Conservation (phyloP, 2,888 invertebrate species). For the Drosophila picticornis region DNA sequence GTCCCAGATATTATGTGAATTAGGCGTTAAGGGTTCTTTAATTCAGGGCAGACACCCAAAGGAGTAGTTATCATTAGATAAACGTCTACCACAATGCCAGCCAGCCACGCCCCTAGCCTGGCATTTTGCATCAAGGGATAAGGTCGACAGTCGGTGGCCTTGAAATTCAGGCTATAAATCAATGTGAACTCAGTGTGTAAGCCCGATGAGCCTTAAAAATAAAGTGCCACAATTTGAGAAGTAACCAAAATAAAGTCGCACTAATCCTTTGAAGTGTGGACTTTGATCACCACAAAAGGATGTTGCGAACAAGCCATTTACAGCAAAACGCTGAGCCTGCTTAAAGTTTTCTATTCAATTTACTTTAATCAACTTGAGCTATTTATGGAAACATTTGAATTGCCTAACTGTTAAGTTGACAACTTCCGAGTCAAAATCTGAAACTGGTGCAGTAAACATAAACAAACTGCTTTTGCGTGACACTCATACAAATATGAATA, state of each 20-base stretch:
- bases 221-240: constrained; percentile 11
- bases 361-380: constrained; percentile 43
- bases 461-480: constrained; percentile 70
- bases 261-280: constrained; percentile 27
- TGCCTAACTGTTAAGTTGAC: constrained; percentile 12
- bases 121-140: neutral
- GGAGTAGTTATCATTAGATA: constrained; percentile 77
- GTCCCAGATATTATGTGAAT: constrained; percentile 38
- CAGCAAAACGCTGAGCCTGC: constrained; percentile 6
- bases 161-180: constrained; percentile 63
- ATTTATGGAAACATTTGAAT: constrained; percentile 29
- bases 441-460: constrained; percentile 53
- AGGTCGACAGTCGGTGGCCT: constrained; percentile 41
- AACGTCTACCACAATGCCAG: constrained; percentile 45
- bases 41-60: constrained; percentile 75
- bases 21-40: constrained; percentile 44
- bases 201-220: constrained; percentile 8
- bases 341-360: constrained; percentile 57
- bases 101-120: neutral
- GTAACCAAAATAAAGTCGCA: constrained; percentile 4
- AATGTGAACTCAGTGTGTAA: constrained; percentile 27
- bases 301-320: neutral
- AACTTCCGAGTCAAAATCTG: constrained; percentile 20
- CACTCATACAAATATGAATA: constrained; percentile 45
- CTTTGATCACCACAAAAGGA: constrained; percentile 17